A percentile compares a stretch with the other conserved stretches of the same genome.
Evolutionary conservation across 2,888 invertebrate species (phyloP).

Genomic region (Nemapogon koenigi): DNA sequence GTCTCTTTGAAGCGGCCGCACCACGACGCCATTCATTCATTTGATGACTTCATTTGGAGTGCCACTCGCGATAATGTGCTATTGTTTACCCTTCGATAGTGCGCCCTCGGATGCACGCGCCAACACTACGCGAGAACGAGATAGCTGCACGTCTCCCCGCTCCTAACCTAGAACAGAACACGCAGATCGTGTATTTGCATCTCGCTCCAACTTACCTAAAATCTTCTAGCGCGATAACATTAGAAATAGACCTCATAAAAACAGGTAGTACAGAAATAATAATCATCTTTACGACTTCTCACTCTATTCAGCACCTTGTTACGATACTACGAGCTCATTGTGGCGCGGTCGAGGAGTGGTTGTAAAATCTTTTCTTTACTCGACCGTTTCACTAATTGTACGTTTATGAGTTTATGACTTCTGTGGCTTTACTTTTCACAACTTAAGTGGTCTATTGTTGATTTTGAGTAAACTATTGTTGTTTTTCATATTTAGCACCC

Average conservation of each 20-base stretch:
- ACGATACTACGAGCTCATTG: slow-evolving; percentile 64
- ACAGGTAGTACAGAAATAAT: slow-evolving; percentile 68
- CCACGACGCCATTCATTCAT: slow-evolving; percentile 57
- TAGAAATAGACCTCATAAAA: slow-evolving; percentile 52
- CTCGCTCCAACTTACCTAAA: slow-evolving; percentile 31
- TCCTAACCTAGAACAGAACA: slow-evolving; percentile 31
- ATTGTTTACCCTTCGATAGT: slow-evolving; percentile 65
- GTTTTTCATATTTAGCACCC: too few species aligned
- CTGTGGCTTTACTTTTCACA: slow-evolving; percentile 56
- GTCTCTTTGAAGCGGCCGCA: slow-evolving; percentile 44
- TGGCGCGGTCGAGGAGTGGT: slow-evolving; percentile 57
- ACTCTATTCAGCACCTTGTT: slow-evolving; percentile 67
- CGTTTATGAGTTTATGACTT: slow-evolving; percentile 63
- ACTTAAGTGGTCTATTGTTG: too few species aligned
- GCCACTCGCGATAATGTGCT: slow-evolving; percentile 56
- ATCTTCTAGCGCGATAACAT: slow-evolving; percentile 33
- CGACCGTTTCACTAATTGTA: slow-evolving; percentile 64
- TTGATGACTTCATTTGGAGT: slow-evolving; percentile 61
- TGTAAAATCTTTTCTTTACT: slow-evolving; percentile 66
- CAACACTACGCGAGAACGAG: slow-evolving; percentile 44
- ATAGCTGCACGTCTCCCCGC: slow-evolving; percentile 31
- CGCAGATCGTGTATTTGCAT: too few species aligned
- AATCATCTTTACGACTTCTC: slow-evolving; percentile 68
- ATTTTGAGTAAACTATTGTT: too few species aligned
- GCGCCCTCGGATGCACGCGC: slow-evolving; percentile 57